Conservation (phyloP, 2,797 vertebrate genomes). For the Champsocephalus esox region DNA sequence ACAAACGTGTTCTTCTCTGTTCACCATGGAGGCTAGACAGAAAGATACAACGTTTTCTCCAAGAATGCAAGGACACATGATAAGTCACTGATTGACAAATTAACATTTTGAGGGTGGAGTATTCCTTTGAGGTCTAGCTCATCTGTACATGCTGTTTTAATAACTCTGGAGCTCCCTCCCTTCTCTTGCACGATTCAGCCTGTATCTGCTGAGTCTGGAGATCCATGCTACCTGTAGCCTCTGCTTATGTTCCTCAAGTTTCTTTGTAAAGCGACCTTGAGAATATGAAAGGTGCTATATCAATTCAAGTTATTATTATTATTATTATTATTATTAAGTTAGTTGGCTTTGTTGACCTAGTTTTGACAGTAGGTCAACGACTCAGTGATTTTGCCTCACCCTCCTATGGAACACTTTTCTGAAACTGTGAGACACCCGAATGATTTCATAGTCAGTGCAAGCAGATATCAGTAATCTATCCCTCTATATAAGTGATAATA, state of each 20-base stretch:
- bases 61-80: too few species aligned
- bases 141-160: background rate
- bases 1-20: too few species aligned
- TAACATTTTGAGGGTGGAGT: too few species aligned
- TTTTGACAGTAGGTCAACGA: slow-evolving; percentile 20
- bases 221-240: slow-evolving; percentile 3
- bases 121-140: background rate
- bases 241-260: slow-evolving; percentile 1
- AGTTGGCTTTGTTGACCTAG: slow-evolving; percentile 11
- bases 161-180: background rate
- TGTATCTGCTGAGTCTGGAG: background rate
- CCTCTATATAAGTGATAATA: background rate
- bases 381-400: slow-evolving; percentile 2
- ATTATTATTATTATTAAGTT: background rate
- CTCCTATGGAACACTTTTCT: slow-evolving; percentile 22
- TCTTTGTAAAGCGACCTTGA: too few species aligned
- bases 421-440: slow-evolving; percentile 35
- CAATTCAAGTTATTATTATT: too few species aligned
- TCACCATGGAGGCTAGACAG: too few species aligned
- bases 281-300: too few species aligned
- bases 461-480: slow-evolving; percentile 24
- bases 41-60: too few species aligned
- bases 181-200: background rate
- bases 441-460: slow-evolving; percentile 15
- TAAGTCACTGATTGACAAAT: too few species aligned